These are phyloP conservation scores for Urosaurus nigricauda DNA, from an alignment of 2,797 vertebrate species.

Conservation along the genomic window DNA sequence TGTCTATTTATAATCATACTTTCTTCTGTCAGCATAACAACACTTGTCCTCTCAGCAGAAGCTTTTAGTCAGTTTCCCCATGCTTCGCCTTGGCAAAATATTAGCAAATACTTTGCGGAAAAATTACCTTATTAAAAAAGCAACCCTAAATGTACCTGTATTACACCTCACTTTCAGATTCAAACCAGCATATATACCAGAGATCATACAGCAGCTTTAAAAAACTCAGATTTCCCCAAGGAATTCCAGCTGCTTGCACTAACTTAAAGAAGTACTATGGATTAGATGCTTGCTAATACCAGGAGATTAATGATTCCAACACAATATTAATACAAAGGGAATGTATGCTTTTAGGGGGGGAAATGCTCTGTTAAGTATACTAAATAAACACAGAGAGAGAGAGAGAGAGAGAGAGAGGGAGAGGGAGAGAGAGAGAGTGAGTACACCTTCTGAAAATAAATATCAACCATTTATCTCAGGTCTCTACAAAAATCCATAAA, in stretches of 20 bases:
- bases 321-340: slow-evolving; percentile 54
- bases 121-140: slow-evolving; percentile 42
- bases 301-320: slow-evolving; percentile 37
- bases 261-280: slow-evolving; percentile 55
- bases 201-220: background rate
- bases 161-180: slow-evolving; percentile 13
- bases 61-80: slow-evolving; percentile 48
- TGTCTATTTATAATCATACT: slow-evolving; percentile 34
- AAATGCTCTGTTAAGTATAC: slow-evolving; percentile 38
- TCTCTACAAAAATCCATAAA: background rate
- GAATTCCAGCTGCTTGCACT: slow-evolving; percentile 45
- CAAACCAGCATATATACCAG: slow-evolving; percentile 27
- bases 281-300: slow-evolving; percentile 51
- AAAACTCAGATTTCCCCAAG: slow-evolving; percentile 27
- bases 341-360: background rate
- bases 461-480: slow-evolving; percentile 37
- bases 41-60: slow-evolving; percentile 48
- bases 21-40: slow-evolving; percentile 60
- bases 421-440: too few species aligned
- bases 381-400: background rate
- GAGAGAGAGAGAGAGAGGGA: too few species aligned
- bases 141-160: slow-evolving; percentile 32
- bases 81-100: slow-evolving; percentile 52
- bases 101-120: slow-evolving; percentile 57
- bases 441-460: slow-evolving; percentile 35